Conservation (phyloP, 2,797 vertebrate genomes). For the Enteromius unitaeniatus region DNA sequence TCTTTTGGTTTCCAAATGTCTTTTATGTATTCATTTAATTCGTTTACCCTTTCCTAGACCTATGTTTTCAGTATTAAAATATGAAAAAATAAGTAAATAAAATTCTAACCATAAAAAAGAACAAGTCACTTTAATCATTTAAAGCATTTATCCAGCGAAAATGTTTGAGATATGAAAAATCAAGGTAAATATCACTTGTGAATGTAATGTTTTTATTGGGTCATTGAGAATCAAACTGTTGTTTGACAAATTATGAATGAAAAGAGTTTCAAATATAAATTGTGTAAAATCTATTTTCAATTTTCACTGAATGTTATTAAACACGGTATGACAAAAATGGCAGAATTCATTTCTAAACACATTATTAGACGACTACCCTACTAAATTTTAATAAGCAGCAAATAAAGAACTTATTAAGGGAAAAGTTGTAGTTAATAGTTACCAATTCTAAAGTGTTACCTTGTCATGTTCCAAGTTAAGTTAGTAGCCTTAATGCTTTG, state of each 20-base stretch:
- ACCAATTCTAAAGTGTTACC: background rate
- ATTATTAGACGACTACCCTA: too few species aligned
- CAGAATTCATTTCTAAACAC: background rate
- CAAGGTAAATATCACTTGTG: background rate
- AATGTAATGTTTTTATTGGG: background rate
- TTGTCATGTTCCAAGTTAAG: background rate
- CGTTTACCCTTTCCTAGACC: background rate
- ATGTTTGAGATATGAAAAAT: background rate
- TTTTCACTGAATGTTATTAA: background rate
- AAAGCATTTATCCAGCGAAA: background rate
- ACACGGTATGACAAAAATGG: background rate
- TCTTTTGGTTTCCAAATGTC: background rate
- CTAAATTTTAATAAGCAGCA: too few species aligned
- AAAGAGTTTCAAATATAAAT: background rate
- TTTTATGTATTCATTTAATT: background rate
- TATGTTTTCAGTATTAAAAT: background rate
- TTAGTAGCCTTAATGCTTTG: background rate
- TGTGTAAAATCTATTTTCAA: background rate
- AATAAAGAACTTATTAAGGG: too few species aligned
- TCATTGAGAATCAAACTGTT: background rate
- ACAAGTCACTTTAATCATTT: background rate
- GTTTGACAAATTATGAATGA: background rate
- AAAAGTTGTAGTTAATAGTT: too few species aligned
- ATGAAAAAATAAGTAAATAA: background rate
- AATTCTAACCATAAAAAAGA: background rate